Percentiles rank a stretch among this genome's conserved stretches.
phyloP scores from a whole-genome alignment of 23 tunicate genomes.

The Trididemnum miniatum region DNA sequence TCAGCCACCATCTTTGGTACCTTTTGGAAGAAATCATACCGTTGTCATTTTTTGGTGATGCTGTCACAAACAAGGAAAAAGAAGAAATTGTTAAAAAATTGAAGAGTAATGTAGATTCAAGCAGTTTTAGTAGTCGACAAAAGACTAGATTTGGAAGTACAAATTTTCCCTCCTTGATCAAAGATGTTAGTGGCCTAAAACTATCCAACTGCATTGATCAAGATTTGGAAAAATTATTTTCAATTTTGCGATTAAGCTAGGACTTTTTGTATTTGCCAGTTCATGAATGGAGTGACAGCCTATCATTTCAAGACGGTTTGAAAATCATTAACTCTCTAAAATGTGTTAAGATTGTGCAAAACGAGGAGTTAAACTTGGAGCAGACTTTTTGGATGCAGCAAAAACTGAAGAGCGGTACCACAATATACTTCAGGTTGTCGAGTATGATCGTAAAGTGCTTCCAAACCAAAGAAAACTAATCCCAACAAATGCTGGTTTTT shows the following conservation, averaged over 20 bases:
- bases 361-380: conserved; percentile 5
- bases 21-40: conserved; percentile 1
- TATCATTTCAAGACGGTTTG: neutral
- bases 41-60: neutral
- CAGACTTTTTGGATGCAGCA: conserved; percentile 17
- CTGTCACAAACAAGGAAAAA: neutral
- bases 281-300: neutral
- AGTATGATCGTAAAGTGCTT: neutral
- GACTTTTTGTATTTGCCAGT: neutral
- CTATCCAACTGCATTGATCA: neutral
- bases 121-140: neutral
- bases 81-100: neutral
- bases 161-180: neutral
- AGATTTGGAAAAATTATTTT: neutral
- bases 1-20: conserved; percentile 9
- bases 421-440: conserved; percentile 11
- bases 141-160: neutral
- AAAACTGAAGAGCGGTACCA: neutral
- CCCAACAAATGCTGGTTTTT: neutral
- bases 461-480: conserved; percentile 8
- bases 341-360: conserved; percentile 16
- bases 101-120: neutral
- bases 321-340: conserved; percentile 1
- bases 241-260: neutral
- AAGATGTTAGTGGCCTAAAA: neutral